Evolutionary conservation across 2,888 invertebrate genomes (phyloP), one percentile per base, ranked within the genome.

Genomic region (Diaperis boleti): DNA sequence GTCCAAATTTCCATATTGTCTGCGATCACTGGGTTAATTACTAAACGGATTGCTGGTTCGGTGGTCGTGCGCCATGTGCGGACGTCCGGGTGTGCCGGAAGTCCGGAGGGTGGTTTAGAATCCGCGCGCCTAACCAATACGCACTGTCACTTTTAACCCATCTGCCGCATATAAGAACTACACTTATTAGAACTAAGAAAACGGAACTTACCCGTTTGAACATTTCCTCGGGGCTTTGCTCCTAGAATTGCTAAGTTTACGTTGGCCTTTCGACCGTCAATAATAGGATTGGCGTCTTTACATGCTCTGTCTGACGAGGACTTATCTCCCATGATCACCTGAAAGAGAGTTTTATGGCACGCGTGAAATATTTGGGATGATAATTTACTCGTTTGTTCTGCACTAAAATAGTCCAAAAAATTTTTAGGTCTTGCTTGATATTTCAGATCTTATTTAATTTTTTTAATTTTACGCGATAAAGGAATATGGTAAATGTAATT

Each of bases 271-370:
- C 98, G 88, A 54, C 98, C 98, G 80, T 98, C 98, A 76, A 98
- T 98, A 81, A 98, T 96, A 54, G 98, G 98, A 83, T 98, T 98
- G 57, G 97, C 96, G 79, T 98, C 98, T 83, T 97, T 96, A 83
- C 96, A 96, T 45, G 98, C 98, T 76, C 96, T 85, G 81, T 97
- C 97, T 49, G 98, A 98, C 44, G 96, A 94, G 59, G 92, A 90
- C 77, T 94, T 86, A 82, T 97, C 96, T 57, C 95, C 94, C 98
- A 98, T 98, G 81, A 98, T 98, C 74, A 98, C 98, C 98, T 98
- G 87, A 7, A 84, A 83, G 78, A 65, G 33, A 47, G 11, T n/a
- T n/a, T n/a, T n/a, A n/a, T n/a, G n/a, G n/a, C n/a, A n/a, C n/a
- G n/a, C n/a, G n/a, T n/a, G n/a, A n/a, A n/a, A n/a, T n/a, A n/a